Evolutionary conservation across 2,113 vertebrate species (phyloP).

Genomic region (Trinectes maculatus): DNA sequence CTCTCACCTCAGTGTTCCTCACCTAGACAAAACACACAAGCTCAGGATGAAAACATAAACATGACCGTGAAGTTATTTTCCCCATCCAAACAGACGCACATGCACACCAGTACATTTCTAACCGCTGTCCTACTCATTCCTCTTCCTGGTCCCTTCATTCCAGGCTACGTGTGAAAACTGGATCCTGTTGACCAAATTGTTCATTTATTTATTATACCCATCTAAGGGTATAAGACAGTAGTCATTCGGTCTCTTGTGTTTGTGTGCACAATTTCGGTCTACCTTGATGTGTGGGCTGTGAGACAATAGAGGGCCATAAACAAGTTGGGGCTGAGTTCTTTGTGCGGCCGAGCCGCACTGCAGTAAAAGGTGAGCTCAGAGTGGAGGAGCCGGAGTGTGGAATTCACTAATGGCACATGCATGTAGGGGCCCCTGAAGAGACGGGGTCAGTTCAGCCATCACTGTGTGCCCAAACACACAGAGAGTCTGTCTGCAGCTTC

Average conservation of each 20-base stretch:
- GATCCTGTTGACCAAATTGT: conserved; percentile 47
- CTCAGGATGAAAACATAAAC: conserved; percentile 67
- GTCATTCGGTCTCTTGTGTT: conserved; percentile 65
- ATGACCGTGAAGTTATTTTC: conserved; percentile 25
- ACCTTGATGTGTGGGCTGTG: conserved; percentile 75
- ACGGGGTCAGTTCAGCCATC: conserved; percentile 78
- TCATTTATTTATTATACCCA: conserved; percentile 32
- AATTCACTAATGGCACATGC: conserved; percentile 85
- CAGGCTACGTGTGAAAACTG: conserved; percentile 55
- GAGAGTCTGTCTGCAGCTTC: conserved; percentile 73
- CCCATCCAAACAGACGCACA: conserved; percentile 41
- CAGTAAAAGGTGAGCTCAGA: conserved; percentile 75
- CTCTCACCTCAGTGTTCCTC: conserved; percentile 27
- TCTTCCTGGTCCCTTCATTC: conserved; percentile 58
- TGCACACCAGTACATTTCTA: conserved; percentile 70
- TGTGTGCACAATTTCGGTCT: conserved; percentile 66
- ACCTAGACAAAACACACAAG: conserved; percentile 68
- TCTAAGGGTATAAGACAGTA: conserved; percentile 42
- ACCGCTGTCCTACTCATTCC: conserved; percentile 75
- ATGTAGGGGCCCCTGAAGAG: conserved; percentile 79
- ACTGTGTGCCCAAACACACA: conserved; percentile 79
- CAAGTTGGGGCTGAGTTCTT: conserved; percentile 72
- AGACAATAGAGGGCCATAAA: conserved; percentile 78
- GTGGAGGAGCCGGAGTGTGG: conserved; percentile 80
- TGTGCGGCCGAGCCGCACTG: conserved; percentile 59